Percentiles rank a stretch among this genome's conserved stretches.
Conservation (phyloP, 2,888 invertebrate genomes). For the Drosophila atripex region DNA sequence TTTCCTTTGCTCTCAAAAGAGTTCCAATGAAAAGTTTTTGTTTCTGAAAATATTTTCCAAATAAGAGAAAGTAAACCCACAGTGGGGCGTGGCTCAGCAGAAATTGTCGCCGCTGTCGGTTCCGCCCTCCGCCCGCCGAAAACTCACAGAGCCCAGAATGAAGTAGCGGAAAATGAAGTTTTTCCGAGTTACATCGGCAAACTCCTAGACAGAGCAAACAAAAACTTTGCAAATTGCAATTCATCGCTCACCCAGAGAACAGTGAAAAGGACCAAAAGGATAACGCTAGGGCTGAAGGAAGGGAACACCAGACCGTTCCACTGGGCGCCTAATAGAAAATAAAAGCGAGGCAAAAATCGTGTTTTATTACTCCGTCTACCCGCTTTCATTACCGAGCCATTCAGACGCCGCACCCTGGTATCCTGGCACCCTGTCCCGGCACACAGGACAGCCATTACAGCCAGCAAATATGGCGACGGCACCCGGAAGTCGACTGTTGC, state of each 20-base stretch:
- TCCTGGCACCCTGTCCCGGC: neutral
- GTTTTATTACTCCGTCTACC: conserved; percentile 37
- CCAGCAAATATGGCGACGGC: conserved; percentile 69
- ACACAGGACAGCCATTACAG: conserved; percentile 58
- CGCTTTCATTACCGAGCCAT: conserved; percentile 70
- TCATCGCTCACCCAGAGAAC: conserved; percentile 61
- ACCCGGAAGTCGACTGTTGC: conserved; percentile 72
- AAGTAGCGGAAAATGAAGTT: conserved; percentile 73
- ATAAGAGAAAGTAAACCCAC: conserved; percentile 18
- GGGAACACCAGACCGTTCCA: neutral
- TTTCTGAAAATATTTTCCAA: conserved; percentile 2
- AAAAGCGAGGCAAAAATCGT: conserved; percentile 70
- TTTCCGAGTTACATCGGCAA: conserved; percentile 50
- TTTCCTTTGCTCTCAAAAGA: neutral
- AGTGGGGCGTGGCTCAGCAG: conserved; percentile 42
- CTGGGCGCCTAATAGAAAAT: conserved; percentile 64
- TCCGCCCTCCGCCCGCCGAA: neutral
- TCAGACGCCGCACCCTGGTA: conserved; percentile 49
- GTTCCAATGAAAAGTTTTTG: conserved; percentile 2
- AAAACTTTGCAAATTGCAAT: conserved; percentile 76
- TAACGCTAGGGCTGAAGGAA: neutral
- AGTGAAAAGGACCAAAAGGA: conserved; percentile 4
- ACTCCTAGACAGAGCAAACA: conserved; percentile 49
- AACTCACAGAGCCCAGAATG: conserved; percentile 46
- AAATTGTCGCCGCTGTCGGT: conserved; percentile 51